Evolutionary conservation across 2,888 invertebrate species (phyloP), one percentile per base, ranked within the genome.

Genomic region (Taphrorychus bicolor): DNA sequence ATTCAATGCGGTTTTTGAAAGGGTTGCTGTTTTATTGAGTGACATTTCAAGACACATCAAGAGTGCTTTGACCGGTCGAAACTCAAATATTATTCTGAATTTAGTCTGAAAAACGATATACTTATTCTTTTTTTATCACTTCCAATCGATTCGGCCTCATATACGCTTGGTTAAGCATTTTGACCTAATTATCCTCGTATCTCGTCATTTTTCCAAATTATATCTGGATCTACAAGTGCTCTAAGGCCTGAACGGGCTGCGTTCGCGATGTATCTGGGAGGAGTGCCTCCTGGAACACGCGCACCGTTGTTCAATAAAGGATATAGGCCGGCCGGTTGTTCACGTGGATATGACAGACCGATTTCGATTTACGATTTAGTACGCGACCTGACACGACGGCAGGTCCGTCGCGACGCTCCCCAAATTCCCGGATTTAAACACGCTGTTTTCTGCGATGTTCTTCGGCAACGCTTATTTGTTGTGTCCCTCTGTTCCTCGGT

Each of bases 311-410:
- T 66, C 66, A 56, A 48, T 60, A 60, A 54, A 24, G 66, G 40
- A 66, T 66, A 56, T 66, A 66, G 59, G 63, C 68, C 68, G 68
- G 48, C 49, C 59, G 56, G 62, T 61, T 51, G 56, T 61, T 84
- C 86, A 85, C 85, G 85, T 87, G 85, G 86, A 86, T 71, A 66
- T 85, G 85, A 85, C 85, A 86, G 85, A 86, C 85, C 83, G 84
- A 85, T 82, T 66, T 84, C 82, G 84, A 84, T 83, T 84, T 82
- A 81, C 82, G 84, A 84, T 83, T 84, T 82, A 81, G 84, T 83
- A 61, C 70, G 70, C 69, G 66, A 51, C 51, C 40, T 49, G 54
- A 48, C 66, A 42, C 61, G 61, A 61, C 57, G 61, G 41, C 58
- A 48, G 41, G 21, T 52, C 48, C 52, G 61, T 61, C 66, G 61